Evolutionary conservation across 2,113 vertebrate genomes (phyloP).

Genomic region (Petaurus breviceps): DNA sequence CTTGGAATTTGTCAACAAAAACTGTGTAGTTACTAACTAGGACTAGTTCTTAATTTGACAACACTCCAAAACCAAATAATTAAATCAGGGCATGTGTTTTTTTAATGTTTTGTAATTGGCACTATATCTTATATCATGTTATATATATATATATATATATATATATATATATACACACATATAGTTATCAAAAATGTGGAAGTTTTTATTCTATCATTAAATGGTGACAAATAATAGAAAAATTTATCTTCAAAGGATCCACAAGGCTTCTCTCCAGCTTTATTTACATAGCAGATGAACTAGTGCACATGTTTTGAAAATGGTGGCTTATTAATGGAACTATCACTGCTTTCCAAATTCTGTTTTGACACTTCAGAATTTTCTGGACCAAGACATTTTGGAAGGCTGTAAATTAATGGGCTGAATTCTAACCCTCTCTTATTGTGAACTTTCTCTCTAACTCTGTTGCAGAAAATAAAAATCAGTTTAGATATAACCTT

Average conservation of each 20-base stretch:
- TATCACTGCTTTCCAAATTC: not conserved
- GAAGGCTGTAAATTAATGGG: not conserved
- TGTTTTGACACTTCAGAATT: not conserved
- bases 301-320: not conserved
- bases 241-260: not conserved
- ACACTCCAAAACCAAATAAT: not conserved
- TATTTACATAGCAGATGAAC: not conserved
- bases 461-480: not conserved
- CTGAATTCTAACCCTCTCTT: not conserved
- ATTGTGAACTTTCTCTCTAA: not conserved
- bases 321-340: not conserved
- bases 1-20: slow-evolving; percentile 21
- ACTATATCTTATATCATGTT: slow-evolving; percentile 32
- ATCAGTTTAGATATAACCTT: not conserved
- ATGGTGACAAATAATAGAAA: not conserved
- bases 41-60: not conserved
- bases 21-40: slow-evolving; percentile 11
- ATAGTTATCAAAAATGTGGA: not conserved
- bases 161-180: too few relatives aligned
- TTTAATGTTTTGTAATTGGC: not conserved
- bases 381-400: not conserved
- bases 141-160: too few relatives aligned
- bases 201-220: slow-evolving; percentile 33
- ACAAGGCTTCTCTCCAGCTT: slow-evolving; percentile 2
- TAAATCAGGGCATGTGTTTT: not conserved